Conservation (phyloP, 2,888 invertebrate species). For the Xestia rhomboidea region DNA sequence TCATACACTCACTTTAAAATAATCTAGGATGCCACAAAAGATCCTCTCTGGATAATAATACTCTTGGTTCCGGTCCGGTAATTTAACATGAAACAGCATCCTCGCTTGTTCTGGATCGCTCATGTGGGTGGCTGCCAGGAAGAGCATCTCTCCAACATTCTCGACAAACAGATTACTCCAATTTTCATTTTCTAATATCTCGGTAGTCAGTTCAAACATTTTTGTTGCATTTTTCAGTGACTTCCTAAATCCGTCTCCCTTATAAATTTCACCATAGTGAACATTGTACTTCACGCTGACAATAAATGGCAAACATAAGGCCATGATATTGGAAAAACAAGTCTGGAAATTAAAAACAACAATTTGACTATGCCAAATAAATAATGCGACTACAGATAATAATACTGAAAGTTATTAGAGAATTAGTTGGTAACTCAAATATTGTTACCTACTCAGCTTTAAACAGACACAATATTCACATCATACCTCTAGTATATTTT, state of each 20-base stretch:
- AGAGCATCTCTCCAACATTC: slow-evolving; percentile 83
- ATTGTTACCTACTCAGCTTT: background rate
- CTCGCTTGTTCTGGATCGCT: slow-evolving; percentile 80
- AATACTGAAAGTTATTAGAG: background rate
- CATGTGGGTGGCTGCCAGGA: slow-evolving; percentile 77
- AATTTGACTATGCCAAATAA: background rate
- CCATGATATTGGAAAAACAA: slow-evolving; percentile 82
- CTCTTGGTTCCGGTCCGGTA: slow-evolving; percentile 77
- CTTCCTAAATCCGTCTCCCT: slow-evolving; percentile 64
- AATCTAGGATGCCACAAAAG: slow-evolving; percentile 83
- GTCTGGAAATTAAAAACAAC: slow-evolving; percentile 75
- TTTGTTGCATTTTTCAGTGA: slow-evolving; percentile 72
- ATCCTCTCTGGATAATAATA: slow-evolving; percentile 83
- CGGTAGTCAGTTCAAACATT: slow-evolving; percentile 79
- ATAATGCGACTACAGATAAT: background rate
- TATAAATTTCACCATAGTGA: slow-evolving; percentile 67
- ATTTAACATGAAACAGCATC: slow-evolving; percentile 74
- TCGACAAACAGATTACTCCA: slow-evolving; percentile 83
- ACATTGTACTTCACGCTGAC: slow-evolving; percentile 81
- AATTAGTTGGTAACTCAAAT: background rate
- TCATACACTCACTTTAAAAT: slow-evolving; percentile 83
- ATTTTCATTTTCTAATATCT: slow-evolving; percentile 79
- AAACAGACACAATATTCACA: background rate
- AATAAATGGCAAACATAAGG: slow-evolving; percentile 83
- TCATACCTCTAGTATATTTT: slow-evolving; percentile 75